Conservation (phyloP, 2,797 vertebrate species). For the Sebastes vulpes region DNA sequence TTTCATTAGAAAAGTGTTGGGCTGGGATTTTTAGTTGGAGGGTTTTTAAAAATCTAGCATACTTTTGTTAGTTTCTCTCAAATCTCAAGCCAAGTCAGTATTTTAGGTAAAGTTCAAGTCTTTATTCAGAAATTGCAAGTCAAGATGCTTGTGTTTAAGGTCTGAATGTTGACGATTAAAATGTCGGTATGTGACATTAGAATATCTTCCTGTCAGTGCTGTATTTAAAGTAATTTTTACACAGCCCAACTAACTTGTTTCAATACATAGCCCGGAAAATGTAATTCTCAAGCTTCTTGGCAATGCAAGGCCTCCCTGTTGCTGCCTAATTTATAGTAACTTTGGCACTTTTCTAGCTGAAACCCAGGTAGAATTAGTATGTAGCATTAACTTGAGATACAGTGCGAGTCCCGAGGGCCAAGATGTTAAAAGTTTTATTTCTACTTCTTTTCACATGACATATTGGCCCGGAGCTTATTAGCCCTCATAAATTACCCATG, state of each 20-base stretch:
- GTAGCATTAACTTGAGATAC: neutral
- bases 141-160: neutral
- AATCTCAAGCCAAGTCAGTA: neutral
- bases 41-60: neutral
- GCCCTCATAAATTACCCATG: slow-evolving; percentile 34
- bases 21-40: neutral
- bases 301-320: neutral
- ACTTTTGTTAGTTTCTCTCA: neutral
- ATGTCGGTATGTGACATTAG: neutral
- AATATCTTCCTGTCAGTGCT: neutral
- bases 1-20: neutral
- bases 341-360: neutral
- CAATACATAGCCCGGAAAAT: neutral
- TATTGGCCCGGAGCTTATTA: slow-evolving; percentile 18
- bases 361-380: neutral
- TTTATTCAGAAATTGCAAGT: neutral
- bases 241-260: neutral
- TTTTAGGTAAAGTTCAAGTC: neutral
- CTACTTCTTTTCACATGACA: slow-evolving; percentile 23
- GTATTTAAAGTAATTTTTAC: neutral
- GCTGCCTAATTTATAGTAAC: neutral
- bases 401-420: neutral
- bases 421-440: neutral
- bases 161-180: neutral
- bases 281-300: neutral